These are phyloP conservation scores for Salticus scenicus DNA, from an alignment of 2,888 invertebrate genomes.

Conservation along the genomic window DNA sequence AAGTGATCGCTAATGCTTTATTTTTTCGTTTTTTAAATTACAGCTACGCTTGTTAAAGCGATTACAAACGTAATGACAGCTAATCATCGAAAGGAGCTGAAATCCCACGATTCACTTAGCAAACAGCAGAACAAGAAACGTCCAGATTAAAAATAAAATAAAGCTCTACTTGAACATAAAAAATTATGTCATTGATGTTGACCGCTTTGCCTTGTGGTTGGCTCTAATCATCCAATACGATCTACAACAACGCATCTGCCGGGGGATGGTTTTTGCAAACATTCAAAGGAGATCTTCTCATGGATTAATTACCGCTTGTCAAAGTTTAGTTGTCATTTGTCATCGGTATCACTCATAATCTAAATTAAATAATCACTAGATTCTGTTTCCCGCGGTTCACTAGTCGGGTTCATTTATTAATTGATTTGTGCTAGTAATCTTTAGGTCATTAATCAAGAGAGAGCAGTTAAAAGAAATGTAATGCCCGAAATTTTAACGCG, in stretches of 20 bases:
- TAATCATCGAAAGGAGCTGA: too few relatives aligned
- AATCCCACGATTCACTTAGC: too few relatives aligned
- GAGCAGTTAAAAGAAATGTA: too few relatives aligned
- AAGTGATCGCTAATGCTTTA: too few relatives aligned
- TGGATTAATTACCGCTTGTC: slow-evolving; percentile 9
- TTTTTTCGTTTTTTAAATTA: too few relatives aligned
- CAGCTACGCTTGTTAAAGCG: too few relatives aligned
- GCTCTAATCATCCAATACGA: not conserved
- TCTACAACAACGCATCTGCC: not conserved
- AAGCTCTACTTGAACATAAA: too few relatives aligned
- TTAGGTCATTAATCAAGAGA: slow-evolving; percentile 5
- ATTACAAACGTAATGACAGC: too few relatives aligned
- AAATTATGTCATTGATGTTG: too few relatives aligned
- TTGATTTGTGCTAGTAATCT: slow-evolving; percentile 3
- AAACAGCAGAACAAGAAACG: too few relatives aligned
- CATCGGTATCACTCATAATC: slow-evolving; percentile 9
- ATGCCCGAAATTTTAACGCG: not conserved
- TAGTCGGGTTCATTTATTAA: not conserved
- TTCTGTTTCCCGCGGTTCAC: not conserved
- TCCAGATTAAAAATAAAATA: too few relatives aligned
- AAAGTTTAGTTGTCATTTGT: not conserved
- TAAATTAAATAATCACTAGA: slow-evolving; percentile 16
- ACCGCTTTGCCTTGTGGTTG: not conserved
- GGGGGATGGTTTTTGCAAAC: not conserved
- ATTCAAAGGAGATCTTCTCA: not conserved